Base-by-base conservation (phyloP, 1,140 invertebrate species). In the Varroa destructor region DNA sequence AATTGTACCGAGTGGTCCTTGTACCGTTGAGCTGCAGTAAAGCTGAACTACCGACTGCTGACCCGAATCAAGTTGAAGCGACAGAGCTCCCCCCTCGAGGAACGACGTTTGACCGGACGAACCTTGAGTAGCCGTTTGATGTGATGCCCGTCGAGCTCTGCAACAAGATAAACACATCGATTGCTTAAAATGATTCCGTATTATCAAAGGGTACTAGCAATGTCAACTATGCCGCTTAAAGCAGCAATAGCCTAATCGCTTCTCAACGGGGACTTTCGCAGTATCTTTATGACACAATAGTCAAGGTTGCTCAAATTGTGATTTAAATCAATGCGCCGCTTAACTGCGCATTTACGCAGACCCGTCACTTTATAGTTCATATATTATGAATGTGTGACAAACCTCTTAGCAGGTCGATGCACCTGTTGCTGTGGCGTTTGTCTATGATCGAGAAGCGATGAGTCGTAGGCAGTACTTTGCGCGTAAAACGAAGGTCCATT, bases 21-120 rank as follows among this genome's bases (percentile, higher is more conserved):
- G 86, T 74, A 71, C 78, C 73, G 40, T 75, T 74, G 51, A 43
- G 36, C 42, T 61, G 71, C 25, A 57, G 36, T 74, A 37, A 37
- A 73, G 73, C 12, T 73, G 72, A 25, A 55, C 72, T 37, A 73
- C 43, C 2, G 72, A 40, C 55, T 43, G 56, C 57, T 64, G 54
- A 58, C 43, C 43, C 12, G 61, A 40, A 46, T 67, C 61, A 5
- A 67, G 61, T 37, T 67, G 61, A 12, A 67, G 61, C 4, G 46
- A 51, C 8, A 51, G 46, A 8, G 46, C 46, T 36, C 61, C 61
- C 40, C 40, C 61, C 46, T 67, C 61, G 61, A 40, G 46, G 61
- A 67, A 67, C 14, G 40, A 46, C 12, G 40, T 37, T 40, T 67
- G 61, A 40, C 37, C 61, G 36, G 61, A 67, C 12, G 61, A 67